Evolutionary conservation across 1,140 invertebrate species (phyloP).

Genomic region (Thrips palmi): DNA sequence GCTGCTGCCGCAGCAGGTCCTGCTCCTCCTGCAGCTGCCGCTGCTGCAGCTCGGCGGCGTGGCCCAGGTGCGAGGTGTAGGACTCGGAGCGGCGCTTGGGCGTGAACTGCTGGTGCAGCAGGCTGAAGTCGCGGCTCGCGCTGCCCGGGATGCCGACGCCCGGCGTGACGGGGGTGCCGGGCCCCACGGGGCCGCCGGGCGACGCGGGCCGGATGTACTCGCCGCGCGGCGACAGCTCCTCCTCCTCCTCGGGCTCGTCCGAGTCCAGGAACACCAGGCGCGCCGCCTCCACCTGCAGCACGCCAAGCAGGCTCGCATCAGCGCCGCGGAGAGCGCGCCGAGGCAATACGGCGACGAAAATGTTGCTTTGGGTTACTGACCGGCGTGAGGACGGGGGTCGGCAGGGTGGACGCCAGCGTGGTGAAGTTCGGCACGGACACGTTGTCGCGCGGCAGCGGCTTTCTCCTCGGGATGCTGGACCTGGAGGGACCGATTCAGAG

Average conservation of each 20-base stretch:
- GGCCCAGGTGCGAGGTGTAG: constrained; percentile 34
- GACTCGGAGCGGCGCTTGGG: constrained; percentile 21
- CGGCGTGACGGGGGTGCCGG: not conserved
- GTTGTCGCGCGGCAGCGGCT: constrained; percentile 40
- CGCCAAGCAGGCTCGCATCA: no score
- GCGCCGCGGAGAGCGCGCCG: constrained; percentile 24
- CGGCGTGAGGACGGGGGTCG: no score
- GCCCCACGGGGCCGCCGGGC: no score
- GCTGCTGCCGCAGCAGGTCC: not conserved
- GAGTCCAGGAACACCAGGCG: constrained; percentile 50
- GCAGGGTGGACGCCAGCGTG: constrained; percentile 33
- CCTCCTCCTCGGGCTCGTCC: constrained; percentile 41
- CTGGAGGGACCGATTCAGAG: no score
- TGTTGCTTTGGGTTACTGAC: constrained; percentile 9
- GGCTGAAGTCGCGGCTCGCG: constrained; percentile 15
- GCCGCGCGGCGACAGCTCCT: constrained; percentile 19
- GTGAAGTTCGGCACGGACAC: constrained; percentile 56
- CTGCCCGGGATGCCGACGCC: constrained; percentile 1
- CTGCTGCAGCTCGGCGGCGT: no score
- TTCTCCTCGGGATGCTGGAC: no score
- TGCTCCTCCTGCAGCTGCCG: no score
- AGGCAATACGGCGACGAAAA: constrained; percentile 11
- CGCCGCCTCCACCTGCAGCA: constrained; percentile 45
- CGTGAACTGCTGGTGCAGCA: constrained; percentile 19
- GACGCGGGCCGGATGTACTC: no score